Evolutionary conservation across 2,113 vertebrate species (phyloP).

Genomic region (Campylorhamphus procurvoides): DNA sequence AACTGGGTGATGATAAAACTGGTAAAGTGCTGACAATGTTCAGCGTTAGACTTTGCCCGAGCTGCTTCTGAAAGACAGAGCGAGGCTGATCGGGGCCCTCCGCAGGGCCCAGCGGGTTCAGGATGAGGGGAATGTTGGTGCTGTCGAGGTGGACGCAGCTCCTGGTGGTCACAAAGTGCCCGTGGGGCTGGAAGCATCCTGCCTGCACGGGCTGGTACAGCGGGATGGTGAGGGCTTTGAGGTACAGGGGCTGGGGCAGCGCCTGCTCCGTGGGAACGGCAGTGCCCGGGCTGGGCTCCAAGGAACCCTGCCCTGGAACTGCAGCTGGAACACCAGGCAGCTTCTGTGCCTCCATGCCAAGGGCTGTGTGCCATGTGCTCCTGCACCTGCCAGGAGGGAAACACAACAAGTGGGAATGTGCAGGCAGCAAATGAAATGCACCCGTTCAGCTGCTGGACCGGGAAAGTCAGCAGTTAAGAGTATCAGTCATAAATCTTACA

Average conservation of each 20-base stretch:
- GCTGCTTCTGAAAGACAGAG: slow-evolving; percentile 62
- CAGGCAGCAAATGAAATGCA: background rate
- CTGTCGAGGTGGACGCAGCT: slow-evolving; percentile 42
- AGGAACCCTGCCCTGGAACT: background rate
- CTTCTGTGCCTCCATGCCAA: slow-evolving; percentile 68
- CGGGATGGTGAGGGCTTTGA: slow-evolving; percentile 83
- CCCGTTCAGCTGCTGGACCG: background rate
- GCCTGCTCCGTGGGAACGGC: slow-evolving; percentile 50
- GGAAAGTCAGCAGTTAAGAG: background rate
- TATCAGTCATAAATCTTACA: too few relatives aligned
- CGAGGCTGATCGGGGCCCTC: slow-evolving; percentile 23
- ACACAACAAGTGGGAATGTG: background rate
- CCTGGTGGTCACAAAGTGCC: slow-evolving; percentile 22
- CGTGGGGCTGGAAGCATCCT: slow-evolving; percentile 30
- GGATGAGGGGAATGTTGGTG: slow-evolving; percentile 61
- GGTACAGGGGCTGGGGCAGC: slow-evolving; percentile 79
- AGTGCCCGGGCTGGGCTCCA: slow-evolving; percentile 1
- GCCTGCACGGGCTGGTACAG: slow-evolving; percentile 74
- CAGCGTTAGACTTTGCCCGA: slow-evolving; percentile 80
- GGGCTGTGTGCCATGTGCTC: background rate
- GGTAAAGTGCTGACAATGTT: slow-evolving; percentile 83
- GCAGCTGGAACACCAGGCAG: background rate
- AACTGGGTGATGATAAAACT: slow-evolving; percentile 63
- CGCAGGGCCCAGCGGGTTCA: slow-evolving; percentile 58
- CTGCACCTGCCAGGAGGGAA: slow-evolving; percentile 19